A percentile compares a stretch with the other conserved stretches of the same genome.
These are phyloP conservation scores for Macrosiphum euphorbiae DNA, from an alignment of 2,888 invertebrate genomes.

Conservation along the genomic window DNA sequence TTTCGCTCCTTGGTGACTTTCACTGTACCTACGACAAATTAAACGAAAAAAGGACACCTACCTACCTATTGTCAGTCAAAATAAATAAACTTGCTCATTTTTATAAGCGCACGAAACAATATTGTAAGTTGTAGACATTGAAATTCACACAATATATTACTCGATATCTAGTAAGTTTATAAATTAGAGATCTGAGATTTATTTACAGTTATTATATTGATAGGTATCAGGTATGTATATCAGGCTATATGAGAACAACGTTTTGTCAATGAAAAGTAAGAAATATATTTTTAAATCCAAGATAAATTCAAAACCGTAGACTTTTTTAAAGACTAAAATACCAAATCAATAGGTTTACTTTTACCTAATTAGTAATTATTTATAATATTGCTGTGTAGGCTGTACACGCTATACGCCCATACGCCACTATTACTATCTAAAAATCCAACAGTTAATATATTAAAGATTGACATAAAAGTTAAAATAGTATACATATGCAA, in stretches of 20 bases:
- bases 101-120: not conserved
- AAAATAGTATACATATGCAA: not conserved
- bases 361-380: not conserved
- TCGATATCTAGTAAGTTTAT: not conserved
- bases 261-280: not conserved
- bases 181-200: not conserved
- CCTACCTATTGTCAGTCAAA: not conserved
- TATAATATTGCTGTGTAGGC: not conserved
- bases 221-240: not conserved
- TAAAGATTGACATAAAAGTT: not conserved
- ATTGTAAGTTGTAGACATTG: not conserved
- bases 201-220: not conserved
- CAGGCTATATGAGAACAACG: not conserved
- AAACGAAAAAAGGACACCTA: not conserved
- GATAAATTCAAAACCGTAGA: not conserved
- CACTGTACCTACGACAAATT: conserved; percentile 28
- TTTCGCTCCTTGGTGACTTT: conserved; percentile 51
- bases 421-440: not conserved
- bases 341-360: not conserved
- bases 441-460: not conserved
- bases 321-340: not conserved
- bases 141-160: not conserved
- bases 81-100: not conserved
- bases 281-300: not conserved
- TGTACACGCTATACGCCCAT: not conserved